Evolutionary conservation across 2,113 vertebrate species (phyloP), one percentile per base, ranked within the genome.

Genomic region (Xiphophorus couchianus): DNA sequence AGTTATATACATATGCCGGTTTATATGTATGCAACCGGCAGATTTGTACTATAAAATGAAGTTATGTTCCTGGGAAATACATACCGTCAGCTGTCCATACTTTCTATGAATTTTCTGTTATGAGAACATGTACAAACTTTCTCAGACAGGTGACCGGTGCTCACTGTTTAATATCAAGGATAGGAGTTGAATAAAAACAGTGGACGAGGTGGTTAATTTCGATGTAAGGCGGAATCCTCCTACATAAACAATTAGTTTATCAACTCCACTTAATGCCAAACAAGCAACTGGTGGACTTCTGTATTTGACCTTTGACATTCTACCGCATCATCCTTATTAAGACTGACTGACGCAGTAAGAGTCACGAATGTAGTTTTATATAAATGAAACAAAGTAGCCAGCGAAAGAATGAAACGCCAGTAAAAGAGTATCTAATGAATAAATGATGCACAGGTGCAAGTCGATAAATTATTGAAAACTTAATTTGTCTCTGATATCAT

Each of bases 121-220:
- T 22, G 29, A 65, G 60, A 71, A 42, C 0, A 11, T 15, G 65
- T 19, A 5, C 6, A 12, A 27, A 35, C 25, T 39, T 22, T 72
- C 13, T 58, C 5, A 54, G 14, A 29, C 51, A 27, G n/a, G 35
- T 74, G 19, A 54, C 72, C 3, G 31, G 63, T 30, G 61, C 60
- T 76, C 39, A 63, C 35, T 37, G 10, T 37, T 37, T 11, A 82
- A 76, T n/a, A 61, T 44, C 76, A 60, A 37, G 67, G 64, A 39
- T 22, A 69, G 31, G 63, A 84, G 80, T 78, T 64, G 68, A 68
- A 70, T 73, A 81, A 78, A 68, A 31, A 77, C 62, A 31, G 6
- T 15, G 31, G 62, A 48, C 64, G 42, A 84, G 82, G 72, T 81
- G 77, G 83, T 85, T 88, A 84, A 89, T 90, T 84, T 84, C 63